phyloP scores from a whole-genome alignment of 2,797 vertebrate species.

The Hyperoplus lanceolatus region DNA sequence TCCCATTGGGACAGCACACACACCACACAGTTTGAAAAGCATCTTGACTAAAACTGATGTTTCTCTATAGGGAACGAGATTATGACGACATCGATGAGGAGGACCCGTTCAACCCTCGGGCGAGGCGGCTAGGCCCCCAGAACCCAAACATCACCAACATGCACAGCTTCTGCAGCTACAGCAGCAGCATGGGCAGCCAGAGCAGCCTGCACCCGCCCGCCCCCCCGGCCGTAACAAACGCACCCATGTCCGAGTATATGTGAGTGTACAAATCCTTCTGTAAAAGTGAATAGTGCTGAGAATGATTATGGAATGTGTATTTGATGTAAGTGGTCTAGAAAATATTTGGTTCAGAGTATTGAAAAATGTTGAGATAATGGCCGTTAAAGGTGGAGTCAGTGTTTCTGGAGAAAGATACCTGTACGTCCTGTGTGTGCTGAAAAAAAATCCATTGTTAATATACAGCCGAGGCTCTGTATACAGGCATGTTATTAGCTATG shows the following conservation, averaged over 20 bases:
- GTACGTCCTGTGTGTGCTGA: too few relatives aligned
- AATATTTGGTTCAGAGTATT: too few relatives aligned
- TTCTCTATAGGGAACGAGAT: constrained; percentile 86
- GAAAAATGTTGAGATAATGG: too few relatives aligned
- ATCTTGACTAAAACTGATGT: background rate
- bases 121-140: constrained; percentile 85
- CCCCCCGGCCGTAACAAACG: constrained; percentile 89
- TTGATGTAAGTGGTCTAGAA: too few relatives aligned
- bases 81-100: constrained; percentile 95
- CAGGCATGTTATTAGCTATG: too few relatives aligned
- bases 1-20: too few relatives aligned
- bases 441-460: too few relatives aligned
- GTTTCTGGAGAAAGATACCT: too few relatives aligned
- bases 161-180: constrained; percentile 97
- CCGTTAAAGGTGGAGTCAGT: too few relatives aligned
- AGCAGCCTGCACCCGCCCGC: constrained; percentile 91
- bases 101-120: constrained; percentile 95
- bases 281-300: too few relatives aligned
- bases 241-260: constrained; percentile 94
- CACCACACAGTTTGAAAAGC: background rate
- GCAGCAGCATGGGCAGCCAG: constrained; percentile 97
- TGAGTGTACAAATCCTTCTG: constrained; percentile 68
- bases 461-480: too few relatives aligned
- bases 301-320: too few relatives aligned
- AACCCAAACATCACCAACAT: constrained; percentile 88